Evolutionary conservation across 2,888 invertebrate genomes (phyloP), one percentile per base, ranked within the genome.

Genomic region (Aquatica leii): DNA sequence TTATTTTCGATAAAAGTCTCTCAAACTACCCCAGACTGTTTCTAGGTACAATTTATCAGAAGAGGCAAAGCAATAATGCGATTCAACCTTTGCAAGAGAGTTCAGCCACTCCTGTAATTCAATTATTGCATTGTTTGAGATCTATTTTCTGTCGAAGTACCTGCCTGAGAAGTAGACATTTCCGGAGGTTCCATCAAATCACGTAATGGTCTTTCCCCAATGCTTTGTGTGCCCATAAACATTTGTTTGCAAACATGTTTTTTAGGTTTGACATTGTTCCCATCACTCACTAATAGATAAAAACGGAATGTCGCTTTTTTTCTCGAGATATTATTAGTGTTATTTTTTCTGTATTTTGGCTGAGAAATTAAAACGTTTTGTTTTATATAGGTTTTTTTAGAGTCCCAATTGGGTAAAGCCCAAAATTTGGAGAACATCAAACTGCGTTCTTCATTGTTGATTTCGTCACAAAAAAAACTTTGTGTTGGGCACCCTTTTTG

Each of bases 11-110:
- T n/a, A n/a, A n/a, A n/a, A n/a, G n/a, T n/a, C n/a, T n/a, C n/a
- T n/a, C n/a, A n/a, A n/a, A n/a, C n/a, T n/a, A n/a, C n/a, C n/a
- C n/a, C n/a, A n/a, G n/a, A n/a, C n/a, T n/a, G n/a, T 35, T 35
- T 59, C 58, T 43, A 62, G 37, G 20, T 61, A 59, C 12, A 58
- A 40, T 48, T 59, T 61, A 34, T 12, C 43, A 17, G 57, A 59
- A 17, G 57, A 61, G 14, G 43, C 55, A 11, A 57, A 18, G 37
- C 46, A 61, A 21, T 61, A 61, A 48, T n/a, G n/a, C n/a, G n/a
- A n/a, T n/a, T n/a, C n/a, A n/a, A n/a, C n/a, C n/a, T n/a, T n/a
- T n/a, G n/a, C n/a, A n/a, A n/a, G n/a, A n/a, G n/a, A n/a, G n/a
- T n/a, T n/a, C n/a, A n/a, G n/a, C n/a, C n/a, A n/a, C n/a, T n/a